Conservation (phyloP, 2,888 invertebrate species). For the Omphaloscelis lunosa region DNA sequence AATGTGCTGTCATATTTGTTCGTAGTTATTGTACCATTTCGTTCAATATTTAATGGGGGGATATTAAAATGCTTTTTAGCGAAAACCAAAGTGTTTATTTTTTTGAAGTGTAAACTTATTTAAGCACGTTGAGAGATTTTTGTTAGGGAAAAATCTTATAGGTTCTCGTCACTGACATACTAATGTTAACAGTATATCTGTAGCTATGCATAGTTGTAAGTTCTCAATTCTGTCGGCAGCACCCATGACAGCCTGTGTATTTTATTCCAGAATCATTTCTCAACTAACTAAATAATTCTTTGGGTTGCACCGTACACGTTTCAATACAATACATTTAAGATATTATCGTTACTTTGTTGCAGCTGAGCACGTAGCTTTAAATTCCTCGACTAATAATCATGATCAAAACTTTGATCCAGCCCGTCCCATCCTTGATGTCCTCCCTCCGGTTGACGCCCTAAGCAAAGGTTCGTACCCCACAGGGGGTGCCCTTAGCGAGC, state of each 20-base stretch:
- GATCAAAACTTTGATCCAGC: too few relatives aligned
- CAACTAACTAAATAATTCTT: too few relatives aligned
- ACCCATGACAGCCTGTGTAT: too few relatives aligned
- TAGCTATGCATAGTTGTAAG: not conserved
- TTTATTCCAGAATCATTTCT: not conserved
- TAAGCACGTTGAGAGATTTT: not conserved
- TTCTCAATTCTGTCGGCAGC: too few relatives aligned
- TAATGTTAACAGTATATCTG: not conserved
- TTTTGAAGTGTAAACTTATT: not conserved
- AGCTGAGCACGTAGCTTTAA: too few relatives aligned
- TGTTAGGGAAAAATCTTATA: not conserved
- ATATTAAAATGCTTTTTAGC: not conserved
- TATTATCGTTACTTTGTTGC: not conserved
- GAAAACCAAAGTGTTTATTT: not conserved
- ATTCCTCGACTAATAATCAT: too few relatives aligned
- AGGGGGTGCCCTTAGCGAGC: too few relatives aligned
- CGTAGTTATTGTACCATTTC: conserved; percentile 30
- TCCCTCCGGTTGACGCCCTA: too few relatives aligned
- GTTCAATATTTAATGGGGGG: not conserved
- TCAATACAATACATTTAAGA: not conserved
- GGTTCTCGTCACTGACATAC: not conserved
- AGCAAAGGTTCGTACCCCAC: too few relatives aligned
- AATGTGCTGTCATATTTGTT: conserved; percentile 42
- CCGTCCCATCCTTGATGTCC: too few relatives aligned
- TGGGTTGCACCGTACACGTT: not conserved